Base-by-base conservation (phyloP, 1,140 invertebrate genomes). In the Pachypsylla venusta region DNA sequence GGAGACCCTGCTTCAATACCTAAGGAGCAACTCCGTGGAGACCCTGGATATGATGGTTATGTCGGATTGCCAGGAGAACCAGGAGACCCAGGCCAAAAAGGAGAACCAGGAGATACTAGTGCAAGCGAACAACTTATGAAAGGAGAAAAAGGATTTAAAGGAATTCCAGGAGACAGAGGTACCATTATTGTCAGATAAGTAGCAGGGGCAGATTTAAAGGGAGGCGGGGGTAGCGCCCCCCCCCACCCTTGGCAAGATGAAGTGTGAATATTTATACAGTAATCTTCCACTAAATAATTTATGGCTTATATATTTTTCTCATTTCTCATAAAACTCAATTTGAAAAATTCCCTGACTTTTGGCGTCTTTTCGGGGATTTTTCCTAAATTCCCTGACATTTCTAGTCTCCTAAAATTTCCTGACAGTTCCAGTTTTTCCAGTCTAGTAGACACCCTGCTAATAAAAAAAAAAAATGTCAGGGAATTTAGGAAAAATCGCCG, bases 81-180 rank as follows among this genome's bases (percentile, higher is more conserved):
- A 53, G 86, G 82, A 58, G 76, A 77, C 40, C 70, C 74, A 57
- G 83, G 82, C 26, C 60, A 65, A 56, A 62, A 63, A 19, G 75
- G 78, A 39, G 70, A 71, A 28, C 71, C 70, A 64, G 79, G 79
- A 28, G 69, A 70, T 56, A 56, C 66, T 7, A 64, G 71, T 2
- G 61, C 68, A 22, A 66, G 69, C 28, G 59, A 64, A 2, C 30
- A 70, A 5, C 54, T 74, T 1, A 62, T 71, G 1, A 71, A 69
- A 58, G 77, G 76, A 16, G 64, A 71, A 1, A 76, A 73, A 20
- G 77, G 77, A 4, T 67, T 66, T n/a, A 71, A 70, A 61, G 77
- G 77, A 59, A 60, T 63, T 14, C n/a, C 26, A 10, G 76, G 76
- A 64, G 65, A 54, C 22, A 19, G 25, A 74, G 61, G 67, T 35